Percentiles rank a stretch among this genome's conserved stretches.
Evolutionary conservation across 2,797 vertebrate genomes (phyloP).

Genomic region (Manis javanica): DNA sequence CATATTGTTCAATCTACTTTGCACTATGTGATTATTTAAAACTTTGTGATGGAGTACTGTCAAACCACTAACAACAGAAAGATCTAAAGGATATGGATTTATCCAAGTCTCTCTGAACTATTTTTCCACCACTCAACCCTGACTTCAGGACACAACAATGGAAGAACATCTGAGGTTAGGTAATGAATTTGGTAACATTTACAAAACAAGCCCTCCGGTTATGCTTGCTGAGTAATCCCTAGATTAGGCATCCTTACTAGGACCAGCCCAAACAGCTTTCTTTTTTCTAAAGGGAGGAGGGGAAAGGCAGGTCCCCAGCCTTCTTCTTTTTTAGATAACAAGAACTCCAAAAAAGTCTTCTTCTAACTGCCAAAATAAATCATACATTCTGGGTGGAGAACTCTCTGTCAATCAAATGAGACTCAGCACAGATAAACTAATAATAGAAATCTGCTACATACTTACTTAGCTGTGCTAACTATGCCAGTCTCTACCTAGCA

Average conservation of each 20-base stretch:
- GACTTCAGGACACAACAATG: not conserved
- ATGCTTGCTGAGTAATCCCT: constrained; percentile 43
- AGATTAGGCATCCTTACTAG: constrained; percentile 54
- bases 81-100: not conserved
- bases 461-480: constrained; percentile 60
- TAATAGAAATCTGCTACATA: constrained; percentile 70
- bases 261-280: constrained; percentile 39
- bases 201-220: constrained; percentile 60
- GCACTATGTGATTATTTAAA: not conserved
- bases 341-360: constrained; percentile 46
- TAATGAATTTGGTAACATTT: constrained; percentile 34
- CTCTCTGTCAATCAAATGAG: constrained; percentile 59
- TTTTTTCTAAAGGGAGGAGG: not conserved
- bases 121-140: not conserved
- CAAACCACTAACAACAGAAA: not conserved
- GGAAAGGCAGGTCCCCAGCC: not conserved
- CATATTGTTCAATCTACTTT: not conserved
- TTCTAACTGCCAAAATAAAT: constrained; percentile 76
- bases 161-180: constrained; percentile 49
- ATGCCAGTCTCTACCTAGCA: constrained; percentile 49
- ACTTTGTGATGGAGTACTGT: constrained; percentile 45
- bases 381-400: constrained; percentile 68
- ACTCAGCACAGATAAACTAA: constrained; percentile 67
- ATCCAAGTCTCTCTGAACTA: constrained; percentile 18
- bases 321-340: constrained; percentile 71